A percentile compares a stretch with the other conserved stretches of the same genome.
phyloP scores from a whole-genome alignment of 30 jellyfish, hydroid and myxozoan genomes.

The Cassiopea andromeda region DNA sequence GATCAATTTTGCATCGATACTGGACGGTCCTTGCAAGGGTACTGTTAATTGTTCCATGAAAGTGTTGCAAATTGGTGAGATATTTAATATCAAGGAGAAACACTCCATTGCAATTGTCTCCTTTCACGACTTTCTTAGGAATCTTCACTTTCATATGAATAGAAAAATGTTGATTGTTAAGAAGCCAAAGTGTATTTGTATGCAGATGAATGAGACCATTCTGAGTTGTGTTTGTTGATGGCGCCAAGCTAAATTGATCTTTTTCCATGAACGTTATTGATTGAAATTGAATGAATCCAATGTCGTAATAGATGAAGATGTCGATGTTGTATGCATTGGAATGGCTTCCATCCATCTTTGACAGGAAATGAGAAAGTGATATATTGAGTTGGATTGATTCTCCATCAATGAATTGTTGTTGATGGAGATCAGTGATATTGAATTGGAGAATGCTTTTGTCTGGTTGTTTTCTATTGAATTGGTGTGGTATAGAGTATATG shows the following conservation, averaged over 20 bases:
- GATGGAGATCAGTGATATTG: background rate
- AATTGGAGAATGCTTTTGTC: background rate
- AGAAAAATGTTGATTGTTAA: conserved; percentile 9
- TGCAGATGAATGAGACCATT: conserved; percentile 22
- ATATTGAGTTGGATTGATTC: background rate
- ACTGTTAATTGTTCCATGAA: conserved; percentile 12
- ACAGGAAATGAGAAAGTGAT: background rate
- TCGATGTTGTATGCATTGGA: conserved; percentile 9
- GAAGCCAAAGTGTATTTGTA: conserved; percentile 34
- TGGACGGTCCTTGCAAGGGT: background rate
- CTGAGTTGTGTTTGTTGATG: conserved; percentile 25
- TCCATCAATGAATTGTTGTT: background rate
- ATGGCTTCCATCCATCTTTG: background rate
- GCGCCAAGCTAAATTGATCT: background rate
- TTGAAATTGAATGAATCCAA: background rate
- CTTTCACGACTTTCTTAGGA: background rate
- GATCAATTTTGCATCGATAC: conserved; percentile 5
- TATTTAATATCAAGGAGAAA: conserved; percentile 23
- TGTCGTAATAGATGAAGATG: background rate
- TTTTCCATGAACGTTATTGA: background rate
- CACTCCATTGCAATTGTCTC: background rate
- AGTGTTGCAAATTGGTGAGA: conserved; percentile 16
- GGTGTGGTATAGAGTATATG: background rate
- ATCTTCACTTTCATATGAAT: background rate
- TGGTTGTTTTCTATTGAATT: background rate